A percentile compares a stretch with the other conserved stretches of the same genome.
Conservation (phyloP, 1,140 invertebrate genomes). For the Drosophila micromelanica region DNA sequence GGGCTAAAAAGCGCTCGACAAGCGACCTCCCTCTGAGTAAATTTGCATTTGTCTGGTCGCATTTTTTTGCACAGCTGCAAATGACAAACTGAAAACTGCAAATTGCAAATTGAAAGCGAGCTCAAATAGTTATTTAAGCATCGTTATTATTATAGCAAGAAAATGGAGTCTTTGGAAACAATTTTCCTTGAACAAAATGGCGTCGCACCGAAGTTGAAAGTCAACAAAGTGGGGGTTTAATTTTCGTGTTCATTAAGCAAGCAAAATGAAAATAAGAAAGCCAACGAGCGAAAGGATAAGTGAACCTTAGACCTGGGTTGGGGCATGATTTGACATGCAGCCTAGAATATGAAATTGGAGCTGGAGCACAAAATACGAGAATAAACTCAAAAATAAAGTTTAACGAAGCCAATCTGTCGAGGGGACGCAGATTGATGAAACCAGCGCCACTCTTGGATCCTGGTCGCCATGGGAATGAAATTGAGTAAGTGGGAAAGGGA, state of each 20-base stretch:
- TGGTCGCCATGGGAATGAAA: conserved; percentile 15
- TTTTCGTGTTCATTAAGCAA: conserved; percentile 84
- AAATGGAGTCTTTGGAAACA: conserved; percentile 3
- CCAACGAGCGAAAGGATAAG: conserved; percentile 73
- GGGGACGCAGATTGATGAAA: conserved; percentile 26
- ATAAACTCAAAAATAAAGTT: conserved; percentile 79
- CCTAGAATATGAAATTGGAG: conserved; percentile 67
- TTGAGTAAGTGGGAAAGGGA: neutral
- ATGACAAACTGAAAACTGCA: conserved; percentile 39
- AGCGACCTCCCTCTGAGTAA: conserved; percentile 35
- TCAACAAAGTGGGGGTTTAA: conserved; percentile 51
- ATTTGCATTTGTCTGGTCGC: conserved; percentile 59
- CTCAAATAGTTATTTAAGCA: conserved; percentile 67
- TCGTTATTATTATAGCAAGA: conserved; percentile 10
- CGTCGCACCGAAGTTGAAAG: conserved; percentile 15
- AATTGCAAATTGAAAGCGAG: conserved; percentile 39
- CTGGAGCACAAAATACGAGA: conserved; percentile 53
- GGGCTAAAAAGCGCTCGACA: neutral
- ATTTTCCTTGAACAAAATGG: conserved; percentile 56
- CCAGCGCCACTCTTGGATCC: conserved; percentile 3
- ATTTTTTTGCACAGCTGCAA: conserved; percentile 64
- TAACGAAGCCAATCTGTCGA: conserved; percentile 76
- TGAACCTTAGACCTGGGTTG: conserved; percentile 13
- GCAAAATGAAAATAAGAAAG: conserved; percentile 63
- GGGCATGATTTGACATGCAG: conserved; percentile 41